Evolutionary conservation across 2,888 invertebrate species (phyloP), one percentile per base, ranked within the genome.

Genomic region (Morpho achilles): DNA sequence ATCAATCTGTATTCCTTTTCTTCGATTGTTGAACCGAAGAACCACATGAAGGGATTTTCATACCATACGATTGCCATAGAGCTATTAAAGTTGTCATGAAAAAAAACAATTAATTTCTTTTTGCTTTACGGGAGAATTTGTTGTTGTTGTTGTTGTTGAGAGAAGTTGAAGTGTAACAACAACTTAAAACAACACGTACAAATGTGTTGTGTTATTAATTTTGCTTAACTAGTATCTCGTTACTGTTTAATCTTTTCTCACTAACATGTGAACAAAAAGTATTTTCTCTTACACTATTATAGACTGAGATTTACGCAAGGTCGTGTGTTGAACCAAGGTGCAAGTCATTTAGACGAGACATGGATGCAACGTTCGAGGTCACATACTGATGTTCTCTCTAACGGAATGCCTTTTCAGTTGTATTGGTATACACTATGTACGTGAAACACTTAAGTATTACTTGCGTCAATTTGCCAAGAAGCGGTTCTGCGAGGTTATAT

Each of bases 381-480:
- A 77, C 70, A 73, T 69, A 72, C 69, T 72, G 70, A 69, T 73
- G 72, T 73, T 72, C 70, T 76, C 72, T 75, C 74, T 85, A 87
- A 84, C 83, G 85, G 86, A 69, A 72, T 76, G 74, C 81, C 80
- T 80, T 78, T 79, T 80, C 69, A 76, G 72, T 73, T 72, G 78
- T 77, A 71, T 73, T 69, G 71, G 73, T 69, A 75, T 80, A 83
- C 81, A 79, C 77, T 69, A 67, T 70, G 72, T 78, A 71, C 74
- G 75, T 77, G 78, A 77, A 78, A 79, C 75, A 78, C 78, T 77
- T 80, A 59, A 61, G 66, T 54, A 77, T 73, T 71, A 71, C 70
- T 69, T 68, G 68, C 69, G 67, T 79, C 74, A 76, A 74, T 77
- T 77, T 74, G 75, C 71, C 76, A 69, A 66, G 69, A 67, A 69